Conservation (phyloP, 1,140 invertebrate genomes). For the Lethrus apterus region DNA sequence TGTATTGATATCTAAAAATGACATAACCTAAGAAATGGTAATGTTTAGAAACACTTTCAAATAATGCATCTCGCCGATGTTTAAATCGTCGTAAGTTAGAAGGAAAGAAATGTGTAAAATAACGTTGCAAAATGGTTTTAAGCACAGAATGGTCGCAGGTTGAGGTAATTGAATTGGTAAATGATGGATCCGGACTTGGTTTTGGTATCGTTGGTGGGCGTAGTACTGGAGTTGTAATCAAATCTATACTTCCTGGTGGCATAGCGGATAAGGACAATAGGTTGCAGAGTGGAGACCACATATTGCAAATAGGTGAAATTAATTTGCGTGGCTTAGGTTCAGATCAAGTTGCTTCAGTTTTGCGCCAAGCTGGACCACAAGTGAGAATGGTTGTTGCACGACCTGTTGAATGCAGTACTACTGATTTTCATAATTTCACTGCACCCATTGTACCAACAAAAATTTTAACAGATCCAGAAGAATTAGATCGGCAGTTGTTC, state of each 20-base stretch:
- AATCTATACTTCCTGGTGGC: constrained; percentile 86
- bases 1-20: too few relatives aligned
- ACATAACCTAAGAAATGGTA: too few relatives aligned
- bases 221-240: constrained; percentile 94
- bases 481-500: constrained; percentile 68
- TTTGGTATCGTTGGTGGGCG: constrained; percentile 93
- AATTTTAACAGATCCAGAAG: constrained; percentile 71
- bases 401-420: constrained; percentile 66
- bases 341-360: constrained; percentile 87
- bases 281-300: constrained; percentile 86
- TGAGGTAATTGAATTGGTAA: constrained; percentile 81
- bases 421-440: constrained; percentile 54
- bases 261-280: constrained; percentile 85
- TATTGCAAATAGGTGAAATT: constrained; percentile 89
- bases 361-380: constrained; percentile 77
- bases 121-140: constrained; percentile 52
- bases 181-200: constrained; percentile 69
- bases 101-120: constrained; percentile 13
- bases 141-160: constrained; percentile 90
- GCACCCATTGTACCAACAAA: constrained; percentile 77
- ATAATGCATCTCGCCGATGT: too few relatives aligned
- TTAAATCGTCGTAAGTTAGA: too few relatives aligned
- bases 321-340: constrained; percentile 86
- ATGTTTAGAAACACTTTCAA: too few relatives aligned
- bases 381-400: constrained; percentile 87